phyloP scores from a whole-genome alignment of 2,888 invertebrate species.

The Tholera decimalis region DNA sequence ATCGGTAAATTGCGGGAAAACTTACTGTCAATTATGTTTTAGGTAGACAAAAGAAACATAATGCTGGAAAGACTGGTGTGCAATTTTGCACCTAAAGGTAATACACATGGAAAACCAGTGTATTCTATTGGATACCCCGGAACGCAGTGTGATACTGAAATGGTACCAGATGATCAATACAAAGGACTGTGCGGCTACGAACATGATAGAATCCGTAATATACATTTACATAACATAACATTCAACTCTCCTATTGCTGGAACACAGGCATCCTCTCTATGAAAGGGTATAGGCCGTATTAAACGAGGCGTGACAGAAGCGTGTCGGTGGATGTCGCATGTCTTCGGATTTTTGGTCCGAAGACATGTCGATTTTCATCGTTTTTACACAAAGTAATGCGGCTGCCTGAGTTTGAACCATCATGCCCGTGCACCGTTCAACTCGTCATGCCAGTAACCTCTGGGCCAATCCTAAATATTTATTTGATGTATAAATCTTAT shows the following conservation, averaged over 20 bases:
- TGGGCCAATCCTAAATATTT: no score
- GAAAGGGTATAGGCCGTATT: no score
- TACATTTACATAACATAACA: slow-evolving; percentile 3
- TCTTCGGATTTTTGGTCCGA: no score
- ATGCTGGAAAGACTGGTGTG: slow-evolving; percentile 82
- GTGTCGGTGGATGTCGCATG: no score
- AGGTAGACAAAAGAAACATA: slow-evolving; percentile 69
- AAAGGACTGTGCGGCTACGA: slow-evolving; percentile 74
- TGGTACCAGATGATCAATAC: slow-evolving; percentile 70
- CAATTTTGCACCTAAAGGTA: slow-evolving; percentile 85
- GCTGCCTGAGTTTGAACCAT: no score
- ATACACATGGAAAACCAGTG: slow-evolving; percentile 78
- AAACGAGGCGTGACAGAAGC: no score
- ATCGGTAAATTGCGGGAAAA: not conserved
- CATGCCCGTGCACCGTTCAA: no score
- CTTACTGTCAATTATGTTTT: slow-evolving; percentile 54
- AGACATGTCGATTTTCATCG: no score
- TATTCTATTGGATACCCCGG: slow-evolving; percentile 82
- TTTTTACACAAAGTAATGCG: no score
- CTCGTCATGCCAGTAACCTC: no score
- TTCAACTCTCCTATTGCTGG: no score
- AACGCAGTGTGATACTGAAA: slow-evolving; percentile 78
- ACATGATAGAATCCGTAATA: slow-evolving; percentile 50
- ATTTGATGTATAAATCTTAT: not conserved
- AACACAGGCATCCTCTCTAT: no score